Conservation (phyloP, 2,113 vertebrate genomes). For the Zingel zingel region DNA sequence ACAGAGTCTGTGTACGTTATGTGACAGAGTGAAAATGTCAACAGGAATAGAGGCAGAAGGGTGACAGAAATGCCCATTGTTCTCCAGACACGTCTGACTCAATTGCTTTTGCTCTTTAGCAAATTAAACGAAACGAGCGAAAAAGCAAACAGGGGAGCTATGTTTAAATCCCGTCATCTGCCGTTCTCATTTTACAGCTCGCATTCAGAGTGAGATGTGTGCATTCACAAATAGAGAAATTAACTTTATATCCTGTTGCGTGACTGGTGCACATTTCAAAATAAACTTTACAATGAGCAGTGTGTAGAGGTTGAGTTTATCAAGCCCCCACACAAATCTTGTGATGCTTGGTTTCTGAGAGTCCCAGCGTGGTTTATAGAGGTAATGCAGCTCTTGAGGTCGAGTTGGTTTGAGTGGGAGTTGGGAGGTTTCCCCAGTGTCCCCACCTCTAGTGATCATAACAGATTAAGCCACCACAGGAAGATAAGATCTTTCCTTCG, state of each 20-base stretch:
- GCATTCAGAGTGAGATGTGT: conserved; percentile 4
- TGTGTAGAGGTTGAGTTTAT: conserved; percentile 22
- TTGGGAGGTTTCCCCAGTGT: conserved; percentile 20
- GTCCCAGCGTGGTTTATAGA: conserved; percentile 1
- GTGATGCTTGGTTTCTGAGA: conserved; percentile 9
- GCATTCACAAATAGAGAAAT: not conserved
- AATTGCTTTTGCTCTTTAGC: conserved; percentile 44
- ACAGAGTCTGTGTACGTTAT: not conserved
- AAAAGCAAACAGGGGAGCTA: conserved; percentile 39
- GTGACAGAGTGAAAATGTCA: conserved; percentile 42
- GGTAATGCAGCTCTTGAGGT: conserved; percentile 27
- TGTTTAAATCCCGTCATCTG: conserved; percentile 34
- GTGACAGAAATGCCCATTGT: conserved; percentile 41
- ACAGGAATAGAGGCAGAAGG: conserved; percentile 42
- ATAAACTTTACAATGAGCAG: not conserved
- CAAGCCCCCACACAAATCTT: not conserved
- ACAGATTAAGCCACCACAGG: conserved; percentile 11
- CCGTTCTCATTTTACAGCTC: conserved; percentile 26
- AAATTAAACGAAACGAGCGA: conserved; percentile 49
- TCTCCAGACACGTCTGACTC: conserved; percentile 38
- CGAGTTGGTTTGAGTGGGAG: conserved; percentile 41
- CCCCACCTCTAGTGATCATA: conserved; percentile 33
- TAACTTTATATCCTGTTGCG: not conserved
- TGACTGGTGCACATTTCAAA: conserved; percentile 8
- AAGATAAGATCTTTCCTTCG: conserved; percentile 5